Evolutionary conservation across 2,888 invertebrate species (phyloP).

Genomic region (Lycaena phlaeas): DNA sequence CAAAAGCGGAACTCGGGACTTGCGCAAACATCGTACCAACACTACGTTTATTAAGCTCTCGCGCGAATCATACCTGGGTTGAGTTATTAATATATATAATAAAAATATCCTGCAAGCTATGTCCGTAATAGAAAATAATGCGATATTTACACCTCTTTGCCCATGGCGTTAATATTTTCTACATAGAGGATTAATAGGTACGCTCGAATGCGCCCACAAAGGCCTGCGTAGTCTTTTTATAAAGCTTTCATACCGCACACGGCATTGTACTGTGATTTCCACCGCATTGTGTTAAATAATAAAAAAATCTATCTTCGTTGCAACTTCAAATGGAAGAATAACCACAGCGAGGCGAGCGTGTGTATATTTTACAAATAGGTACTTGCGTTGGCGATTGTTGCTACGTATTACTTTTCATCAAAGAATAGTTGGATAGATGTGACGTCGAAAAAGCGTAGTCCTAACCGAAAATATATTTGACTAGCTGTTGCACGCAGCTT

Average conservation of each 20-base stretch:
- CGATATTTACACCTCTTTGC: constrained; percentile 18
- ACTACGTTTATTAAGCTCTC: too few relatives aligned
- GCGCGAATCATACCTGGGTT: too few relatives aligned
- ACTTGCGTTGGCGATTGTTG: not conserved
- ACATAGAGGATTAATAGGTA: constrained; percentile 42
- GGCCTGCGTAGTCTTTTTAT: constrained; percentile 44
- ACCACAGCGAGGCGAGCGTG: constrained; percentile 11
- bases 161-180: constrained; percentile 32
- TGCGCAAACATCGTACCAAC: too few relatives aligned
- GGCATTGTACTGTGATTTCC: constrained; percentile 39
- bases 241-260: constrained; percentile 32
- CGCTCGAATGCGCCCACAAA: constrained; percentile 48
- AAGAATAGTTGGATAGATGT: too few relatives aligned
- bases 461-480: too few relatives aligned
- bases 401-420: too few relatives aligned
- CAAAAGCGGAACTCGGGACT: too few relatives aligned
- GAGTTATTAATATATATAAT: too few relatives aligned
- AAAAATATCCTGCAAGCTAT: too few relatives aligned
- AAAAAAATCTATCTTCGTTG: constrained; percentile 22
- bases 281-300: constrained; percentile 28
- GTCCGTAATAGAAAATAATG: not conserved
- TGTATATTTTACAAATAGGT: not conserved
- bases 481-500: too few relatives aligned
- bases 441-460: too few relatives aligned
- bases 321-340: constrained; percentile 16